Percentiles rank a stretch among this genome's conserved stretches.
Conservation (phyloP, 2,888 invertebrate species). For the Gasteruption jaculator region DNA sequence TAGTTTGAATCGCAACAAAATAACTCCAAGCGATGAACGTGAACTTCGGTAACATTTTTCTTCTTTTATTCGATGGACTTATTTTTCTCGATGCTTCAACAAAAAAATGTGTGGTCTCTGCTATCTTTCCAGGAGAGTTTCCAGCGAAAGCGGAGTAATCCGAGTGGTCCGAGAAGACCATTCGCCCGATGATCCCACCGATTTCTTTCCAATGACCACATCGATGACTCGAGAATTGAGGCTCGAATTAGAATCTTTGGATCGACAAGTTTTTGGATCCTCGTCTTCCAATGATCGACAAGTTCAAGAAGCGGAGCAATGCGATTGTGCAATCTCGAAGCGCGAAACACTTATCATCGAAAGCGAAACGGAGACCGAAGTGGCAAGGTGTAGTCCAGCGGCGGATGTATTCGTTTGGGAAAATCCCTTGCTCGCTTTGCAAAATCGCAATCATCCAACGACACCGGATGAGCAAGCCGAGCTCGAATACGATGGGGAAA, state of each 20-base stretch:
- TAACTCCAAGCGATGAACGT: slow-evolving; percentile 47
- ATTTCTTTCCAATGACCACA: slow-evolving; percentile 81
- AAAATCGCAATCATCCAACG: slow-evolving; percentile 52
- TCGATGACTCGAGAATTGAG: slow-evolving; percentile 80
- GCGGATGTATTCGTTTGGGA: slow-evolving; percentile 75
- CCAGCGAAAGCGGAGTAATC: slow-evolving; percentile 41
- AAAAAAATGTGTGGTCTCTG: not conserved
- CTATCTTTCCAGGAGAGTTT: slow-evolving; percentile 29
- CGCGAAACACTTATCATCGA: slow-evolving; percentile 38
- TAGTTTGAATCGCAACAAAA: slow-evolving; percentile 61
- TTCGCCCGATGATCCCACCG: slow-evolving; percentile 75
- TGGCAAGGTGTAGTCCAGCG: slow-evolving; percentile 45
- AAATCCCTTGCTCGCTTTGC: slow-evolving; percentile 62
- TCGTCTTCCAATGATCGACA: slow-evolving; percentile 42
- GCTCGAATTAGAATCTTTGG: slow-evolving; percentile 77
- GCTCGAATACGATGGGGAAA: slow-evolving; percentile 63
- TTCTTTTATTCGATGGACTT: not conserved
- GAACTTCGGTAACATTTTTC: slow-evolving; percentile 29
- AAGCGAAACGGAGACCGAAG: slow-evolving; percentile 53
- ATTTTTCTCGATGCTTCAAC: not conserved
- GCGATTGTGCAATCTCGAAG: slow-evolving; percentile 39
- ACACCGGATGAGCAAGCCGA: slow-evolving; percentile 73
- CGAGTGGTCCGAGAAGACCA: slow-evolving; percentile 36
- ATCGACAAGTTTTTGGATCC: slow-evolving; percentile 76
- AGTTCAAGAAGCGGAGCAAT: too few relatives aligned